Evolutionary conservation across 2,888 invertebrate species (phyloP).

Genomic region (Timema podura): DNA sequence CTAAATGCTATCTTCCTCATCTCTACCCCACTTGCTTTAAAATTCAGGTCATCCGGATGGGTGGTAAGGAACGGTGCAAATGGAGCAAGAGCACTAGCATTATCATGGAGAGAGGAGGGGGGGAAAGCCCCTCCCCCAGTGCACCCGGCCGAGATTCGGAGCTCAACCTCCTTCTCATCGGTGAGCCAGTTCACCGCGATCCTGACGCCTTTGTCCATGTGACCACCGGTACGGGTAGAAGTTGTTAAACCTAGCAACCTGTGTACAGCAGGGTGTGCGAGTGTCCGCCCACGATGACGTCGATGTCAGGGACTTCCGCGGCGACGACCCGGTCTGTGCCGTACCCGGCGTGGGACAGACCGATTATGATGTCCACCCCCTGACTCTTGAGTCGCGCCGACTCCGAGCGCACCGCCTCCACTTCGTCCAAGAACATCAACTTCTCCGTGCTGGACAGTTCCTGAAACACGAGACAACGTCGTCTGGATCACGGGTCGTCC

Average conservation of each 20-base stretch:
- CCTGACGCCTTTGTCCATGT: too few species aligned
- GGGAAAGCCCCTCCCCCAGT: too few species aligned
- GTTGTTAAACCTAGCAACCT: constrained; percentile 24
- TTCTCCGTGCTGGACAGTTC: constrained; percentile 61
- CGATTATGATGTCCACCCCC: constrained; percentile 72
- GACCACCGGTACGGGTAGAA: too few species aligned
- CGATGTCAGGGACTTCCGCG: constrained; percentile 59
- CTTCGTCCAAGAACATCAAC: constrained; percentile 66
- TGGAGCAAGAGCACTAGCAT: too few species aligned
- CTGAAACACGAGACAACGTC: constrained; percentile 44
- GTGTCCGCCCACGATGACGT: constrained; percentile 80
- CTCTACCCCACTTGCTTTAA: too few species aligned
- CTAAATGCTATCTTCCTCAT: too few species aligned
- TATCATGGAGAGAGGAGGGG: too few species aligned
- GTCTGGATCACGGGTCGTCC: background rate
- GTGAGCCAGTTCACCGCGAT: too few species aligned
- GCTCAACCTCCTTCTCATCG: too few species aligned
- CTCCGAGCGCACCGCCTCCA: constrained; percentile 61
- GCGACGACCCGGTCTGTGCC: constrained; percentile 48
- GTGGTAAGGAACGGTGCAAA: too few species aligned
- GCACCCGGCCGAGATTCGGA: too few species aligned
- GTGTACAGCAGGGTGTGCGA: constrained; percentile 76
- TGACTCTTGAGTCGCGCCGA: constrained; percentile 56
- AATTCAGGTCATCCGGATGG: too few species aligned
- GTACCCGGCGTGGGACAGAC: constrained; percentile 78